These are phyloP conservation scores for Muscicapa comitata DNA, from an alignment of 2,797 vertebrate species.

Conservation along the genomic window DNA sequence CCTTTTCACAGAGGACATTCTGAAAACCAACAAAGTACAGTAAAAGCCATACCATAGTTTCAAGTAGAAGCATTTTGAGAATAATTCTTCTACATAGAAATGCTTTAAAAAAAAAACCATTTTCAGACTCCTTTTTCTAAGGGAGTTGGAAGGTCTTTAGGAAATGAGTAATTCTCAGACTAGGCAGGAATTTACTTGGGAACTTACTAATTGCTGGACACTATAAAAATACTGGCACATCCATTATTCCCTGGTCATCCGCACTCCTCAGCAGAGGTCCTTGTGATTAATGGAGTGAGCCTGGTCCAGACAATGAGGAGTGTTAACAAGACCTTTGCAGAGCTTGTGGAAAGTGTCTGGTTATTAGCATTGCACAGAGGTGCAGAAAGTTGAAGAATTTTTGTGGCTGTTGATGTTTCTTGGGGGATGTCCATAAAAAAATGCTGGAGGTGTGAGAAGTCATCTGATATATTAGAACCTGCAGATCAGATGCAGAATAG, in stretches of 20 bases:
- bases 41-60: neutral
- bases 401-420: neutral
- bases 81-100: neutral
- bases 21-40: neutral
- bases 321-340: conserved; percentile 6
- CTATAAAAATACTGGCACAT: neutral
- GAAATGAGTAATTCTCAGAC: conserved; percentile 37
- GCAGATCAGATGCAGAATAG: neutral
- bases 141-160: neutral
- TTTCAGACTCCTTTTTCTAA: neutral
- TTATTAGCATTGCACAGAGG: neutral
- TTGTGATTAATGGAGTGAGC: neutral
- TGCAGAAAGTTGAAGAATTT: neutral
- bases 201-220: neutral
- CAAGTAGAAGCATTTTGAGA: neutral
- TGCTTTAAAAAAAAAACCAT: neutral
- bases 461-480: neutral
- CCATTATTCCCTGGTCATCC: neutral
- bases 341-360: neutral
- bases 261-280: neutral
- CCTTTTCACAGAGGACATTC: neutral
- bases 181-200: neutral
- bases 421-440: neutral
- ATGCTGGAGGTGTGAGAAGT: neutral
- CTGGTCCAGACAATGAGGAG: neutral